A percentile compares a stretch with the other conserved stretches of the same genome.
phyloP scores from a whole-genome alignment of 1,140 invertebrate genomes.

The Chrysoperla carnea region DNA sequence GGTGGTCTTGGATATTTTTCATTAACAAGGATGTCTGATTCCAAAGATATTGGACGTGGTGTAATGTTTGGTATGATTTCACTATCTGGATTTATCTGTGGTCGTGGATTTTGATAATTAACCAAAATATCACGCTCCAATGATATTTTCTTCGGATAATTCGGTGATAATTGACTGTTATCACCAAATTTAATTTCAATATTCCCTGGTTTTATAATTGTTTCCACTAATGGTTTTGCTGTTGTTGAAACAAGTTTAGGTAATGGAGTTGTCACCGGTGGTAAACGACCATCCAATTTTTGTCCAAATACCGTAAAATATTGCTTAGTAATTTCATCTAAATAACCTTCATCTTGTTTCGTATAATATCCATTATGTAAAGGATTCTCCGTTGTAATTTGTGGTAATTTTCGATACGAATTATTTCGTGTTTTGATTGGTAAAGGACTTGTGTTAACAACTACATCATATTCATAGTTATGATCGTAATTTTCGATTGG shows the following conservation, averaged over 20 bases:
- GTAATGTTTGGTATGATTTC: conserved; percentile 13
- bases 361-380: conserved; percentile 47
- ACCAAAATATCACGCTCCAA: conserved; percentile 41
- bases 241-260: conserved; percentile 5
- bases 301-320: conserved; percentile 60
- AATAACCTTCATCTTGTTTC: conserved; percentile 45
- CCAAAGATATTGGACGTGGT: conserved; percentile 23
- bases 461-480: too few relatives aligned
- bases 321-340: conserved; percentile 58
- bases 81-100: conserved; percentile 23
- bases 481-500: too few relatives aligned
- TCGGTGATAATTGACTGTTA: conserved; percentile 12
- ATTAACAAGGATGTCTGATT: conserved; percentile 42
- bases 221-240: conserved; percentile 1
- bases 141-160: conserved; percentile 21
- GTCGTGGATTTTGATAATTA: conserved; percentile 37
- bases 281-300: conserved; percentile 31
- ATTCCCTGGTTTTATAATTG: conserved; percentile 5
- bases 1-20: conserved; percentile 34
- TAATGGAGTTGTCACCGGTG: conserved; percentile 28
- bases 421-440: conserved; percentile 13
- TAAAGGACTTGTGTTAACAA: conserved; percentile 1
- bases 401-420: conserved; percentile 15
- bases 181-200: conserved; percentile 1
- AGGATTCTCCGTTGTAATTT: conserved; percentile 31